These are phyloP conservation scores for Labeo calbasu DNA, from an alignment of 2,797 vertebrate genomes.

Conservation along the genomic window DNA sequence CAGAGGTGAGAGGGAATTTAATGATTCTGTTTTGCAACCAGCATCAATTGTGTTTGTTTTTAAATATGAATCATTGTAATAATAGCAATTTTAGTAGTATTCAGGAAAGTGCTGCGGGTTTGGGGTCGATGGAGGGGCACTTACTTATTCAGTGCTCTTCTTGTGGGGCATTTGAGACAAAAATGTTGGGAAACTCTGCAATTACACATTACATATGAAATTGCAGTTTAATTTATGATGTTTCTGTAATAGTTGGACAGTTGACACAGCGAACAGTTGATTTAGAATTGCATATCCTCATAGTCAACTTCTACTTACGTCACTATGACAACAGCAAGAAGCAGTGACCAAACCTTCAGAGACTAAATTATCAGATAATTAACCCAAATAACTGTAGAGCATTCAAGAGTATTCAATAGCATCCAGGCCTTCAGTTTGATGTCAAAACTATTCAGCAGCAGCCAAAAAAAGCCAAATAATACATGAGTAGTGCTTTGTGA, in stretches of 20 bases:
- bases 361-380: not conserved
- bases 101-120: not conserved
- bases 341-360: conserved; percentile 3
- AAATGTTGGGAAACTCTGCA: not conserved
- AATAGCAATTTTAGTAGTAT: not conserved
- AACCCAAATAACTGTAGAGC: not conserved
- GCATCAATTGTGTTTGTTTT: not conserved
- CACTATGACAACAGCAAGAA: conserved; percentile 58
- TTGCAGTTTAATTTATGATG: not conserved
- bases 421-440: not conserved
- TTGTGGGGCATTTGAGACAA: not conserved
- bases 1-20: not conserved
- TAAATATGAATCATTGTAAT: not conserved
- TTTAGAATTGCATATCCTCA: conserved; percentile 17
- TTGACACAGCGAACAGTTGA: not conserved
- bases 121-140: not conserved
- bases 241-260: not conserved
- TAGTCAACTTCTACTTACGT: conserved; percentile 40
- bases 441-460: not conserved
- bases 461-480: not conserved
- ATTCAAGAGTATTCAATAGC: not conserved
- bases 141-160: not conserved
- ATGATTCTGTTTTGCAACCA: not conserved
- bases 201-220: not conserved
- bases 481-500: not conserved